Evolutionary conservation across 2,113 vertebrate species (phyloP).

Genomic region (Crotalus helleri): DNA sequence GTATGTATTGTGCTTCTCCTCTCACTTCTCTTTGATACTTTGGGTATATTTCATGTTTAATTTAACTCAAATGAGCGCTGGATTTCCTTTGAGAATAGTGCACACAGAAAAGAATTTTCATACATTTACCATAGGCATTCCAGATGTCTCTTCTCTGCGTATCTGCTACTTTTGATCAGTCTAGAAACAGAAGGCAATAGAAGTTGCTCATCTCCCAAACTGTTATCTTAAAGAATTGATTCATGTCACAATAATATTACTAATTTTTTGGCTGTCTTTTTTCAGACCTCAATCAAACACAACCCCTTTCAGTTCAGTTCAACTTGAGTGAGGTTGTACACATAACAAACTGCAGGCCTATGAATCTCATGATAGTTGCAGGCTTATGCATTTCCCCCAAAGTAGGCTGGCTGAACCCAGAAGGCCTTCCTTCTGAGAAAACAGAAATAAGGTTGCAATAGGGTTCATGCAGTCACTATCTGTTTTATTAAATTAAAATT

Average conservation of each 20-base stretch:
- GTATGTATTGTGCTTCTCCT: constrained; percentile 27
- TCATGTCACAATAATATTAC: constrained; percentile 36
- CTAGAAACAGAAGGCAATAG: constrained; percentile 44
- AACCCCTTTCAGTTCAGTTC: neutral
- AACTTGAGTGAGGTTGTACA: neutral
- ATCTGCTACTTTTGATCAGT: constrained; percentile 30
- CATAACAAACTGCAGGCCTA: neutral
- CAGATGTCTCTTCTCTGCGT: constrained; percentile 51
- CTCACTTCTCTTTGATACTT: constrained; percentile 25
- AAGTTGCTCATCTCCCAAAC: constrained; percentile 28
- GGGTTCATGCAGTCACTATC: neutral
- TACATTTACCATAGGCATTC: constrained; percentile 43
- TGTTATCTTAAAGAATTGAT: neutral
- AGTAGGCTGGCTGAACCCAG: neutral
- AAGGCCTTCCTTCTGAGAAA: neutral
- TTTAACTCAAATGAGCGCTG: constrained; percentile 42
- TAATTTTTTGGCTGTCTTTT: constrained; percentile 30
- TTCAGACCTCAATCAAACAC: constrained; percentile 18
- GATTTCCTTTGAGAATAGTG: constrained; percentile 48
- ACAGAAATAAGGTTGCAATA: neutral
- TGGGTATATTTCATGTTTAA: constrained; percentile 50
- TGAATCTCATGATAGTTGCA: neutral
- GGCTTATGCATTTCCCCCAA: neutral
- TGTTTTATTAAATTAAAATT: neutral
- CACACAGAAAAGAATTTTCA: constrained; percentile 37